A percentile compares a stretch with the other conserved stretches of the same genome.
These are phyloP conservation scores for Dendrocopos noguchii DNA, from an alignment of 2,113 vertebrate genomes.

Conservation along the genomic window DNA sequence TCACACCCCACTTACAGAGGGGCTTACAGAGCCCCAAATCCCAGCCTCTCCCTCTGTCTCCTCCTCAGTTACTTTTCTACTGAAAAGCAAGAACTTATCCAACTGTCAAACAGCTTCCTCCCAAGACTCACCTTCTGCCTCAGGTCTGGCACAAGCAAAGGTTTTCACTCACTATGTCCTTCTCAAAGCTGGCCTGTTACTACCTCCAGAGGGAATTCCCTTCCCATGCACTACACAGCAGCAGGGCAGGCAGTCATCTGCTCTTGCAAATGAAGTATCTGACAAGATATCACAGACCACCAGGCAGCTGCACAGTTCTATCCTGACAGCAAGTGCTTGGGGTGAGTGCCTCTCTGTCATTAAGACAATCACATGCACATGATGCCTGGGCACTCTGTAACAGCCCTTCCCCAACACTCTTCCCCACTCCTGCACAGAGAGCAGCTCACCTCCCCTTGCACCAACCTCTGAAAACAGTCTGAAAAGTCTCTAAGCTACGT, in stretches of 20 bases:
- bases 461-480: neutral
- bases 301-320: neutral
- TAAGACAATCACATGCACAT: neutral
- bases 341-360: fast-evolving
- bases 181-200: neutral
- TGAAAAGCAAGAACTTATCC: neutral
- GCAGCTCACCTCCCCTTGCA: neutral
- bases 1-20: neutral
- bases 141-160: neutral
- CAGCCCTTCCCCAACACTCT: neutral
- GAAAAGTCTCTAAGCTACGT: neutral
- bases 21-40: neutral
- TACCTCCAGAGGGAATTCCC: neutral
- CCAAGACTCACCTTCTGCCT: neutral
- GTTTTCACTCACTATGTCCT: neutral
- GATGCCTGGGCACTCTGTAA: fast-evolving
- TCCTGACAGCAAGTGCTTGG: fast-evolving
- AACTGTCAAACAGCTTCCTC: neutral
- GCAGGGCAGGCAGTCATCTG: neutral
- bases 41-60: neutral
- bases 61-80: neutral
- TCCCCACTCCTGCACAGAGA: neutral
- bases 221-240: fast-evolving
- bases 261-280: neutral
- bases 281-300: neutral